phyloP scores from a whole-genome alignment of 1,140 invertebrate species.

The Drosophila bifasciata region DNA sequence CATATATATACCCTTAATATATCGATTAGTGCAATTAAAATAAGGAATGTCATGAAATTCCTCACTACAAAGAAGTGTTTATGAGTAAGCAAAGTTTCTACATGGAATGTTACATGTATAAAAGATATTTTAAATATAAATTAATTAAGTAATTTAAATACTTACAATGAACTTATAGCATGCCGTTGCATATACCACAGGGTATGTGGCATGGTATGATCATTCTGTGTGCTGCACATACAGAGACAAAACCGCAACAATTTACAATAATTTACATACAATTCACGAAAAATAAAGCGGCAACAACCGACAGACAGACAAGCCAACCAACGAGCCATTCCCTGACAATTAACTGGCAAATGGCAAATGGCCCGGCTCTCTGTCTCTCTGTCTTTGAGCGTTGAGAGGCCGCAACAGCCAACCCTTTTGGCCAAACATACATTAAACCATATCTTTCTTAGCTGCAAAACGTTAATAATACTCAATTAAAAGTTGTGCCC shows the following conservation, averaged over 20 bases:
- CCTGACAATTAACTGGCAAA: constrained; percentile 69
- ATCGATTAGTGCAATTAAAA: too few relatives aligned
- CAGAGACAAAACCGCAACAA: constrained; percentile 63
- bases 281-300: constrained; percentile 58
- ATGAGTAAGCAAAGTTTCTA: too few relatives aligned
- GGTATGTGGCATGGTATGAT: not conserved
- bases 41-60: too few relatives aligned
- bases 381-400: constrained; percentile 19
- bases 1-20: too few relatives aligned
- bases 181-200: not conserved
- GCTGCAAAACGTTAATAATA: constrained; percentile 6
- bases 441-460: constrained; percentile 5
- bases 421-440: constrained; percentile 15
- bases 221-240: constrained; percentile 10
- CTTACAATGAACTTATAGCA: not conserved
- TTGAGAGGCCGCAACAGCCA: constrained; percentile 15
- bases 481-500: constrained; percentile 6
- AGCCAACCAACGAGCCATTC: constrained; percentile 42
- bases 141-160: not conserved
- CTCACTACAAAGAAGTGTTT: too few relatives aligned
- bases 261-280: constrained; percentile 74
- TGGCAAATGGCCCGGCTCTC: constrained; percentile 54
- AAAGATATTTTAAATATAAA: too few relatives aligned
- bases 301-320: constrained; percentile 24
- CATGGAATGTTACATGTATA: too few relatives aligned